phyloP scores from a whole-genome alignment of 2,888 invertebrate genomes.

The Pachydiplax longipennis region DNA sequence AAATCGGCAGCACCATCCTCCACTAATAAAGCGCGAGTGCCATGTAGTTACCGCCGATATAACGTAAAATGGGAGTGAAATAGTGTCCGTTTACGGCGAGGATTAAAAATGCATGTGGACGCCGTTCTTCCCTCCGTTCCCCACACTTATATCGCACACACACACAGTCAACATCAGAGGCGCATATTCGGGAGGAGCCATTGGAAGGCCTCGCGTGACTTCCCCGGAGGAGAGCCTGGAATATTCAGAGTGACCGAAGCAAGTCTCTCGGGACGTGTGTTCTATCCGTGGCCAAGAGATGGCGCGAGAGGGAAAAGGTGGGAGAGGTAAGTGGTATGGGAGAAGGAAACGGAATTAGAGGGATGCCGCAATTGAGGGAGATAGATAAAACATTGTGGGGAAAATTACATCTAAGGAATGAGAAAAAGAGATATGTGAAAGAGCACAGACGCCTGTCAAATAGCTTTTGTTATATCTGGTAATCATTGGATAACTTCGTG shows the following conservation, averaged over 20 bases:
- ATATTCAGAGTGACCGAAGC: conserved; percentile 36
- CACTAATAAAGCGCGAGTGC: not conserved
- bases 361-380: too few relatives aligned
- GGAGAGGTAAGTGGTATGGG: not conserved
- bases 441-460: not conserved
- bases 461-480: too few relatives aligned
- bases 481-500: too few relatives aligned
- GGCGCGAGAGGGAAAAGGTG: not conserved
- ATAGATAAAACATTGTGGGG: not conserved
- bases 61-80: not conserved
- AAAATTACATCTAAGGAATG: not conserved
- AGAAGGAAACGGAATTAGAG: not conserved
- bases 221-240: not conserved
- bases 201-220: conserved; percentile 9
- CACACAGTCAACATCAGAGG: not conserved
- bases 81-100: not conserved
- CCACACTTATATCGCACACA: not conserved
- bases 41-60: conserved; percentile 16
- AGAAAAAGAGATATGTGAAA: not conserved
- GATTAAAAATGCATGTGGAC: conserved; percentile 22
- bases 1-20: not conserved
- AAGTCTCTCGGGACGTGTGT: not conserved
- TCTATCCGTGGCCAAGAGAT: not conserved
- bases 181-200: conserved; percentile 22
- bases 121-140: not conserved